These are phyloP conservation scores for Abscondita cerata DNA, from an alignment of 2,888 invertebrate genomes.

Conservation along the genomic window DNA sequence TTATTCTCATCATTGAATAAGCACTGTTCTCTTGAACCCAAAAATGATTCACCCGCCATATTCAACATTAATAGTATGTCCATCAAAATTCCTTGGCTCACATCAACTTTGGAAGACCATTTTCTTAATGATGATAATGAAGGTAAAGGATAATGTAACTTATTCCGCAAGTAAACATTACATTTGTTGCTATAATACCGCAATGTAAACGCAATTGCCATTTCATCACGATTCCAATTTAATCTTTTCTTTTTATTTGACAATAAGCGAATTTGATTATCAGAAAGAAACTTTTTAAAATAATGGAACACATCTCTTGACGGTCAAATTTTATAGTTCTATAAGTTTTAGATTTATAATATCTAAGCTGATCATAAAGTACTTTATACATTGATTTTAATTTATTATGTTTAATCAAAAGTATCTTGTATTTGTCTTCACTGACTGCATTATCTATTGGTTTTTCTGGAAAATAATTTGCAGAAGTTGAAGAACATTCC, in stretches of 20 bases:
- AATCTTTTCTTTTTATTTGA: not conserved
- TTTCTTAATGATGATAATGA: not conserved
- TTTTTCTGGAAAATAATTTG: too few species aligned
- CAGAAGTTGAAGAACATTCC: too few species aligned
- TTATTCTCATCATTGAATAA: not conserved
- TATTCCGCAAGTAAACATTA: not conserved
- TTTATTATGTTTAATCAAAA: too few species aligned
- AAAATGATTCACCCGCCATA: not conserved
- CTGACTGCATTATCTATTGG: too few species aligned
- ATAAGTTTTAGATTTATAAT: not conserved
- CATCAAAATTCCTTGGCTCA: not conserved
- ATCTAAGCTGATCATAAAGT: too few species aligned
- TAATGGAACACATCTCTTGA: not conserved
- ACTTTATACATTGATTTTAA: not conserved
- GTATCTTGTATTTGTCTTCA: too few species aligned
- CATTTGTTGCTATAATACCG: not conserved
- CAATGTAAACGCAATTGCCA: not conserved
- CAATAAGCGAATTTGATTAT: not conserved
- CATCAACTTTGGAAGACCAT: not conserved
- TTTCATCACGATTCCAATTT: too few species aligned
- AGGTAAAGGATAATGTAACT: not conserved
- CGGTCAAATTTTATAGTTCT: not conserved
- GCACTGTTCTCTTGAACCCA: not conserved
- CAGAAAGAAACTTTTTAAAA: not conserved
- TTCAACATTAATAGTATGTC: not conserved